Conservation (phyloP, 2,797 vertebrate species). For the Pampus argenteus region DNA sequence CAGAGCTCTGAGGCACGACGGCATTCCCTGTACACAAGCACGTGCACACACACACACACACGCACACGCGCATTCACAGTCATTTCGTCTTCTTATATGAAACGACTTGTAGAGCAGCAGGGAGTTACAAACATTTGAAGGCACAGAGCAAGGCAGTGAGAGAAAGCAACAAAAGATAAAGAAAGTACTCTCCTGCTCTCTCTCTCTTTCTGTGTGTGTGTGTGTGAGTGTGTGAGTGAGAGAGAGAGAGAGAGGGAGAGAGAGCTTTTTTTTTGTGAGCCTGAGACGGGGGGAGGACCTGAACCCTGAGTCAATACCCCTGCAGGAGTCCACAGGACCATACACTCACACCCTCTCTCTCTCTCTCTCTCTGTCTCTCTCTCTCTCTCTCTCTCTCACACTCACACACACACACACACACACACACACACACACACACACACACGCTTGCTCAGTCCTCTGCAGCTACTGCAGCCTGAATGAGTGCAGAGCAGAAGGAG, state of each 20-base stretch:
- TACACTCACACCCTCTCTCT: conserved; percentile 42
- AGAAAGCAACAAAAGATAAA: conserved; percentile 63
- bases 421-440: conserved; percentile 39
- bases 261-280: conserved; percentile 48
- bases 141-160: conserved; percentile 59
- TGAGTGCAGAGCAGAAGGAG: conserved; percentile 71
- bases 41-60: neutral
- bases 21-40: conserved; percentile 72
- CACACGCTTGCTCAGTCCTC: conserved; percentile 58
- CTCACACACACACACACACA: conserved; percentile 42
- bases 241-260: conserved; percentile 16
- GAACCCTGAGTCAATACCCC: conserved; percentile 75
- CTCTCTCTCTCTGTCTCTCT: too few relatives aligned
- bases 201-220: conserved; percentile 53
- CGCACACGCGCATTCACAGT: conserved; percentile 11
- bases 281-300: conserved; percentile 75
- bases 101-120: conserved; percentile 41
- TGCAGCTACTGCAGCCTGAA: conserved; percentile 74
- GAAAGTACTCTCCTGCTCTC: conserved; percentile 49
- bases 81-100: conserved; percentile 35
- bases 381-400: too few relatives aligned
- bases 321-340: conserved; percentile 77
- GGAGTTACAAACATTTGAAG: conserved; percentile 57
- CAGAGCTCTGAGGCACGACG: conserved; percentile 73
- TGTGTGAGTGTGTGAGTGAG: conserved; percentile 38